A percentile compares a stretch with the other conserved stretches of the same genome.
phyloP scores from a whole-genome alignment of 2,888 invertebrate species.

The Cheilosia variabilis region DNA sequence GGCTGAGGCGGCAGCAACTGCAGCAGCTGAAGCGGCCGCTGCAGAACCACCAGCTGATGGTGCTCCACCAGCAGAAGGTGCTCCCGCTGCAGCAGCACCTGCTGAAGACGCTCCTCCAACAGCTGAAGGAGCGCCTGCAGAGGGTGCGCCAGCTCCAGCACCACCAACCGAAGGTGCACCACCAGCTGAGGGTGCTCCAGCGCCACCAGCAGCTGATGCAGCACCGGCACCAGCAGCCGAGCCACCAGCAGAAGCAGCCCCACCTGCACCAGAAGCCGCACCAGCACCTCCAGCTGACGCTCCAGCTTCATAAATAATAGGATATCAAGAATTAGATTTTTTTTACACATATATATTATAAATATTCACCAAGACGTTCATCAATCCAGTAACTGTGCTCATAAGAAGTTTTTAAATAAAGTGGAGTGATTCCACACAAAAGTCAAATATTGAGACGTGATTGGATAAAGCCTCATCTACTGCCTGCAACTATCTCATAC shows the following conservation, averaged over 20 bases:
- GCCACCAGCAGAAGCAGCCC: constrained; percentile 71
- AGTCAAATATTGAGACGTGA: background rate
- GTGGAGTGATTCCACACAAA: constrained; percentile 39
- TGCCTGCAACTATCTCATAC: constrained; percentile 53
- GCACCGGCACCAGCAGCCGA: constrained; percentile 76
- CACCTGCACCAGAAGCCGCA: constrained; percentile 42
- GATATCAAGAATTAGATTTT: background rate
- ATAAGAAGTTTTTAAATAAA: constrained; percentile 63
- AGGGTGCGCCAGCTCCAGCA: constrained; percentile 70
- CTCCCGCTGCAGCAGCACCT: constrained; percentile 77
- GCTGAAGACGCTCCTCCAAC: constrained; percentile 76
- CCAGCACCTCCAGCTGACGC: constrained; percentile 75
- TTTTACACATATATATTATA: background rate
- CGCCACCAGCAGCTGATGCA: constrained; percentile 60
- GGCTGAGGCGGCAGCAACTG: constrained; percentile 78
- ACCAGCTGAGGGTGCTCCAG: constrained; percentile 51
- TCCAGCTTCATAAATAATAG: constrained; percentile 76
- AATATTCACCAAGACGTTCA: constrained; percentile 64
- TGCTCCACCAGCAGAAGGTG: constrained; percentile 77
- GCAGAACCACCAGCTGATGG: constrained; percentile 78
- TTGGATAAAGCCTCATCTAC: constrained; percentile 30
- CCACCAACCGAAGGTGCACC: constrained; percentile 76
- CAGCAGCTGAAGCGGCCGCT: constrained; percentile 70
- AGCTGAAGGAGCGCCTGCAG: constrained; percentile 71
- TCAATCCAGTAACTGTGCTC: constrained; percentile 39